Conservation (phyloP, 1,140 invertebrate genomes). For the Drosophila melanogaster region DNA sequence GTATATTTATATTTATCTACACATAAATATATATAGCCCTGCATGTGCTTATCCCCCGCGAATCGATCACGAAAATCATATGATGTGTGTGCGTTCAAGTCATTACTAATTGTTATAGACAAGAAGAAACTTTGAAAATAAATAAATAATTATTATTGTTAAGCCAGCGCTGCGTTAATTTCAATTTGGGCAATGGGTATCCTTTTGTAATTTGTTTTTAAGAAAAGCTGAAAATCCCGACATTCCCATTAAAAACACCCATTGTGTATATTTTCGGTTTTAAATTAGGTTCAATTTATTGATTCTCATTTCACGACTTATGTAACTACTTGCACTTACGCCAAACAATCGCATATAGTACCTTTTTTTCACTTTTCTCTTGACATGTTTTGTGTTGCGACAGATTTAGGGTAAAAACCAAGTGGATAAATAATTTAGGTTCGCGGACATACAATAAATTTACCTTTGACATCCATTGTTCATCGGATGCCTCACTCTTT, state of each 20-base stretch:
- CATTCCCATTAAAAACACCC: too few relatives aligned
- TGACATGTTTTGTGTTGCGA: constrained; percentile 35
- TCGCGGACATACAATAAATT: constrained; percentile 15
- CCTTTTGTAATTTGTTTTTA: too few relatives aligned
- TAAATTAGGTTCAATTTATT: constrained; percentile 50
- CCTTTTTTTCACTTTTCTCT: constrained; percentile 11
- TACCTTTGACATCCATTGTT: constrained; percentile 17
- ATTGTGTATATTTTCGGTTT: background rate
- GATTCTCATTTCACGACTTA: constrained; percentile 29
- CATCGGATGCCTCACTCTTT: constrained; percentile 11
- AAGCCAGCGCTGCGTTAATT: background rate
- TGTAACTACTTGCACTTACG: constrained; percentile 39
- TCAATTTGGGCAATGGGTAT: background rate
- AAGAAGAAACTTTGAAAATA: constrained; percentile 18
- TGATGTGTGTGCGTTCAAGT: constrained; percentile 38
- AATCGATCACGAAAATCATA: constrained; percentile 31
- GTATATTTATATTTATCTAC: constrained; percentile 5
- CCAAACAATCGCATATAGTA: constrained; percentile 24
- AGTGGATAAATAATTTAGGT: constrained; percentile 10
- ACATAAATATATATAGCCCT: constrained; percentile 17
- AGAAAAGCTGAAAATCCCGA: too few relatives aligned
- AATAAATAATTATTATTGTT: constrained; percentile 49
- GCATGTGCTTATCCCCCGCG: constrained; percentile 24
- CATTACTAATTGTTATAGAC: constrained; percentile 40
- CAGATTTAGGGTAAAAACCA: constrained; percentile 17